These are phyloP conservation scores for Syngnathus scovelli DNA, from an alignment of 2,113 vertebrate genomes.

Conservation along the genomic window DNA sequence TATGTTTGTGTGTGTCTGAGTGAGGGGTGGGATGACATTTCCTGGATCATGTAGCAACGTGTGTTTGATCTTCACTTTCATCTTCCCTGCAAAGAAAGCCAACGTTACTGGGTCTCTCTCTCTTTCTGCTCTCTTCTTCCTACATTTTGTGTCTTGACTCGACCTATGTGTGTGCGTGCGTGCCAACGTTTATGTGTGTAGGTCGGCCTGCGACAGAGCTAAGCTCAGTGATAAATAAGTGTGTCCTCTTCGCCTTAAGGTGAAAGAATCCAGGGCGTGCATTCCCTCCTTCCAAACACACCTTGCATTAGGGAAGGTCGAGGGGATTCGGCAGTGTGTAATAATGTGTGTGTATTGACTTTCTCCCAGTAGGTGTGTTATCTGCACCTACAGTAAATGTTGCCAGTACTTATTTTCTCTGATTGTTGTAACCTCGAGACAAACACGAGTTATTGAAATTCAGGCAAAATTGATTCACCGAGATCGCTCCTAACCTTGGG, in stretches of 20 bases:
- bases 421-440: constrained; percentile 22
- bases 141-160: constrained; percentile 35
- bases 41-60: constrained; percentile 48
- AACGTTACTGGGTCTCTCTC: constrained; percentile 57
- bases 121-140: constrained; percentile 38
- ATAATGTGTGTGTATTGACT: neutral
- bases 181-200: constrained; percentile 5
- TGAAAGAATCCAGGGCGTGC: constrained; percentile 34
- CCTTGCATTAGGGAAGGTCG: constrained; percentile 25
- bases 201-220: constrained; percentile 11
- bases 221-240: constrained; percentile 34
- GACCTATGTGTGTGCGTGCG: constrained; percentile 1
- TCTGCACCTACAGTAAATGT: constrained; percentile 6
- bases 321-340: neutral
- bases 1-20: constrained; percentile 16
- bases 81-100: constrained; percentile 66
- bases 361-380: neutral
- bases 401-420: constrained; percentile 1
- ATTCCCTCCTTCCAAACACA: constrained; percentile 20
- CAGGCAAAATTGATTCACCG: constrained; percentile 14
- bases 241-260: constrained; percentile 45
- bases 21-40: constrained; percentile 55
- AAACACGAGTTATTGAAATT: constrained; percentile 21
- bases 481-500: constrained; percentile 22
- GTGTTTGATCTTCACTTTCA: constrained; percentile 69